Evolutionary conservation across 2,888 invertebrate genomes (phyloP), one percentile per base, ranked within the genome.

Genomic region (Ecdyonurus torrentis): DNA sequence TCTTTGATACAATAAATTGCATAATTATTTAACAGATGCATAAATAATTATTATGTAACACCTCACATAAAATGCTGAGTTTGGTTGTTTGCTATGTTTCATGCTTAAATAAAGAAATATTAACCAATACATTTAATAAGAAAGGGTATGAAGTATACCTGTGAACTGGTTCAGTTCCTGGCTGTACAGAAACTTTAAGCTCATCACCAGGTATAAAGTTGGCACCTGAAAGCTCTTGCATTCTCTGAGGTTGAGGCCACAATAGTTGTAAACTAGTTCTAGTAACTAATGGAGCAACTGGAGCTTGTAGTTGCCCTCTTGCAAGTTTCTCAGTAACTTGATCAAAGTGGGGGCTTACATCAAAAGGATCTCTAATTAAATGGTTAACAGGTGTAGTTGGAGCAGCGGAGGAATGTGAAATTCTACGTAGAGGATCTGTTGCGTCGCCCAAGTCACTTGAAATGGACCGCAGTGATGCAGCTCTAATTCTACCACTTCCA

Each of bases 171-270:
- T 68, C 68, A 5, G 65, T 61, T 23, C 69, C 68, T 60, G 70
- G 69, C 63, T 77, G 73, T 61, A 78, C 75, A 18, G 77, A 76
- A 68, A 78, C 75, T 66, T 75, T 74, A 63, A 78, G 71, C 66
- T 76, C 73, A 63, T 77, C 77, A n/a, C 74, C 74, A 5, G 69
- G 69, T 23, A 24, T 52, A 23, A 63, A 63, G 5, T 68, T 75
- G 2, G 76, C 70, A 1, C 77, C 78, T 59, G 76, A 75, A 10
- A 79, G 71, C 68, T 81, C 79, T 15, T 77, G 70, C 25, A 83
- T 74, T 62, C 75, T 75, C 69, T 80, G 80, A 1, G 83, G 83
- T 66, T 79, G 79, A 1, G 83, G 84, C 83, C 83, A 83, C 53
- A 84, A 70, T 55, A 77, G 69, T 66, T 76, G 75, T 5, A 79